A percentile compares a stretch with the other conserved stretches of the same genome.
These are phyloP conservation scores for Ploceus nigricollis DNA, from an alignment of 2,113 vertebrate species.

Conservation along the genomic window DNA sequence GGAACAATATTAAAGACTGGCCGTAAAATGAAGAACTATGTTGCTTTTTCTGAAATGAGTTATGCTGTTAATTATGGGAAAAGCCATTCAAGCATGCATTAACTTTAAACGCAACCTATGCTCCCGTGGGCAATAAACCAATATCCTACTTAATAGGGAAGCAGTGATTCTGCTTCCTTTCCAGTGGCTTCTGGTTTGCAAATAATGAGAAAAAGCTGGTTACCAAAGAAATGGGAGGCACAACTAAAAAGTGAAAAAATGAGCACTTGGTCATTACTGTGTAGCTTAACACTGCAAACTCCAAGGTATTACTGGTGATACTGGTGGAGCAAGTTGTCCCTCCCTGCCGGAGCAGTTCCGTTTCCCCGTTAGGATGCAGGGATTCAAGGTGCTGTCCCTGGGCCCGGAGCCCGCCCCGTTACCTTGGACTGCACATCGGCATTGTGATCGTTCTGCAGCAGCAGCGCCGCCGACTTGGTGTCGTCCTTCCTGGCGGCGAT, in stretches of 20 bases:
- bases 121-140: neutral
- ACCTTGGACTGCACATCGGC: slow-evolving; percentile 99
- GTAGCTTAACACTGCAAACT: neutral
- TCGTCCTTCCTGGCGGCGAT: slow-evolving; percentile 97
- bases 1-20: slow-evolving; percentile 72
- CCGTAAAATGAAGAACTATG: neutral
- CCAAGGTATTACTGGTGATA: neutral
- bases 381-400: neutral
- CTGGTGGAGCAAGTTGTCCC: neutral
- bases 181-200: neutral
- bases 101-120: slow-evolving; percentile 1
- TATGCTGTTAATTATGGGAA: slow-evolving; percentile 17
- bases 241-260: neutral
- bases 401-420: neutral
- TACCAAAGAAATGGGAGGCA: neutral
- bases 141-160: neutral
- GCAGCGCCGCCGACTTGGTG: slow-evolving; percentile 93
- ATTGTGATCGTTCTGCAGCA: slow-evolving; percentile 97
- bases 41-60: slow-evolving; percentile 32
- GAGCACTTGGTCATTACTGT: neutral
- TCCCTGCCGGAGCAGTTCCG: neutral
- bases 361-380: neutral
- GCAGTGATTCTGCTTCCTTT: neutral
- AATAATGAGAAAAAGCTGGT: neutral
- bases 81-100: slow-evolving; percentile 47